Percentiles rank a stretch among this genome's conserved stretches.
Evolutionary conservation across 2,888 invertebrate species (phyloP).

Genomic region (Caenorhabditis parvicauda): DNA sequence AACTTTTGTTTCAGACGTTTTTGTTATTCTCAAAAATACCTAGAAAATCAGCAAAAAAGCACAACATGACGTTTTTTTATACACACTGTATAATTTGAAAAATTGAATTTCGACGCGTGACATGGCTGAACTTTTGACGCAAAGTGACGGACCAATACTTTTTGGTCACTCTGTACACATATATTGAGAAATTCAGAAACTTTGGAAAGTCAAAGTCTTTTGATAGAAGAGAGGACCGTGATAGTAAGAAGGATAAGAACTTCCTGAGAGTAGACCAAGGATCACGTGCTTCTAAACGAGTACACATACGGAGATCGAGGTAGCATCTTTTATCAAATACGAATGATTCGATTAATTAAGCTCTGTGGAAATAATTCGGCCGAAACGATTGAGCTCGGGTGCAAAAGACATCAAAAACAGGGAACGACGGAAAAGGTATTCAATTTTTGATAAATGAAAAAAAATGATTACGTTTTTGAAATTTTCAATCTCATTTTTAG

Average conservation of each 20-base stretch:
- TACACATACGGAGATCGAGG: conserved; percentile 58
- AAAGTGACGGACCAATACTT: too few relatives aligned
- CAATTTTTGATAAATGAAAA: too few relatives aligned
- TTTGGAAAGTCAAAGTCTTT: conserved; percentile 58
- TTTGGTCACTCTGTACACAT: too few relatives aligned
- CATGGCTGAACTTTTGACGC: too few relatives aligned
- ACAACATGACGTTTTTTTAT: too few relatives aligned
- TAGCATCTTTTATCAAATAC: conserved; percentile 4
- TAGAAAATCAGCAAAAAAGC: too few relatives aligned
- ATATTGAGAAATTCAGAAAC: conserved; percentile 31
- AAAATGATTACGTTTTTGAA: too few relatives aligned
- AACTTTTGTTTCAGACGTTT: too few relatives aligned
- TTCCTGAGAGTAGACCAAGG: conserved; percentile 58
- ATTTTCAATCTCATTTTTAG: conserved; percentile 21
- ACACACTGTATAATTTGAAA: too few relatives aligned
- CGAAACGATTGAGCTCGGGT: conserved; percentile 58
- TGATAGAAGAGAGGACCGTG: conserved; percentile 50
- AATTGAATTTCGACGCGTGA: too few relatives aligned
- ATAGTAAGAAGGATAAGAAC: conserved; percentile 45
- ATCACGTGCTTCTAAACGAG: conserved; percentile 53
- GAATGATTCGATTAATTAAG: conserved; percentile 25
- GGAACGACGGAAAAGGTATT: conserved; percentile 54
- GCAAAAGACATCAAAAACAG: conserved; percentile 58
- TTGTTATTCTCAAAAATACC: too few relatives aligned
- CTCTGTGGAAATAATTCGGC: conserved; percentile 60